Evolutionary conservation across 2,113 vertebrate species (phyloP), one percentile per base, ranked within the genome.

Genomic region (Stigmatopora nigra): DNA sequence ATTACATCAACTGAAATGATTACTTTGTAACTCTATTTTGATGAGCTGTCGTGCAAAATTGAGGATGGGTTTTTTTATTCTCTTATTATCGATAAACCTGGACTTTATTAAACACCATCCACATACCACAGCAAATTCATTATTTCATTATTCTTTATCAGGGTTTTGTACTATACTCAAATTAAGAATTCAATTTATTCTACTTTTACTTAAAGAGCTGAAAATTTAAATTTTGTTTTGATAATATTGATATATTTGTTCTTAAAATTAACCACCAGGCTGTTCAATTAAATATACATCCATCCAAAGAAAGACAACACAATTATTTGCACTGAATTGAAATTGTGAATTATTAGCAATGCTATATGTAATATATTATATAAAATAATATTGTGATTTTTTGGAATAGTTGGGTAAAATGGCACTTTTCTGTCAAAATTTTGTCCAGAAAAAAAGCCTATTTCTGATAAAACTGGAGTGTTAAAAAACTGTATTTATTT

Each of bases 1-100:
- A 48, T 19, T 62, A 41, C 51, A 57, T 65, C 48, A 25, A 69
- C 4, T 20, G 49, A 36, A 66, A 64, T 16, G 57, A 1, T 61
- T 58, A 46, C 36, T 62, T 41, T 62, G 12, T 22, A 44, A 19
- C 64, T 44, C 48, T 35, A 48, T 65, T 15, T 9, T 70, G 11
- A 60, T 9, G 58, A 60, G 58, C n/a, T 44, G 58, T 13, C 36
- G 58, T 11, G 41, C 19, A 36, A 61, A 61, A 61, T 45, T 20
- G 17, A 61, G 59, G 35, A 44, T 16, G n/a, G 16, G 17, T 3
- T 38, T 44, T 17, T 47, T 17, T 6, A 61, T 38, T 35, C 44
- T 22, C 60, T 41, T 41, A 41, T 41, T 31, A 25, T 16, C 44
- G 10, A 41, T 15, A 13, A 47, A 25, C 8, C 20, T 25, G 46